phyloP scores from a whole-genome alignment of 2,888 invertebrate species.

The Drosophila emarginata region DNA sequence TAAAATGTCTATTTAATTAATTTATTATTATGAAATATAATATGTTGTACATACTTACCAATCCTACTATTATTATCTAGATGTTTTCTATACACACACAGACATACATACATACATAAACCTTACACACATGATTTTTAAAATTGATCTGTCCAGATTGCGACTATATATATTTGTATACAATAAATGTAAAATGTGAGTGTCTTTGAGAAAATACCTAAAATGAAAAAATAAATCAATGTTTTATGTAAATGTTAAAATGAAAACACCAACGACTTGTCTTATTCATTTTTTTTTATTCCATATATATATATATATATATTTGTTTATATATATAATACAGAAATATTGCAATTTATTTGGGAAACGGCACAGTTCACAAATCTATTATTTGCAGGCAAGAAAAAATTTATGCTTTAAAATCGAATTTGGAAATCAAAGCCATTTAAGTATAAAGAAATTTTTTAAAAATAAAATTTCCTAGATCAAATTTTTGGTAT shows the following conservation, averaged over 20 bases:
- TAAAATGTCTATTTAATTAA: constrained; percentile 13
- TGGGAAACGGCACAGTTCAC: constrained; percentile 73
- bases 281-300: not conserved
- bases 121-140: constrained; percentile 23
- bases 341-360: constrained; percentile 74
- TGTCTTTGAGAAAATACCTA: constrained; percentile 58
- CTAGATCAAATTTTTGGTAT: not conserved
- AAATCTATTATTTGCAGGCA: constrained; percentile 76
- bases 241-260: constrained; percentile 74
- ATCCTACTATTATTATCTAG: constrained; percentile 16
- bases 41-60: constrained; percentile 43
- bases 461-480: not conserved
- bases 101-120: constrained; percentile 36
- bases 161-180: constrained; percentile 40
- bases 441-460: not conserved
- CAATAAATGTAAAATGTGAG: constrained; percentile 54
- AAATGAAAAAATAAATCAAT: constrained; percentile 60
- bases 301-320: not conserved
- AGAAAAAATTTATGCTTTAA: constrained; percentile 55
- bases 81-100: constrained; percentile 16
- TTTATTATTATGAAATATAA: constrained; percentile 52
- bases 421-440: constrained; percentile 50
- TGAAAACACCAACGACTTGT: constrained; percentile 30
- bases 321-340: constrained; percentile 44
- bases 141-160: constrained; percentile 60